Conservation (phyloP, 1,140 invertebrate genomes). For the Drosophila pachea region DNA sequence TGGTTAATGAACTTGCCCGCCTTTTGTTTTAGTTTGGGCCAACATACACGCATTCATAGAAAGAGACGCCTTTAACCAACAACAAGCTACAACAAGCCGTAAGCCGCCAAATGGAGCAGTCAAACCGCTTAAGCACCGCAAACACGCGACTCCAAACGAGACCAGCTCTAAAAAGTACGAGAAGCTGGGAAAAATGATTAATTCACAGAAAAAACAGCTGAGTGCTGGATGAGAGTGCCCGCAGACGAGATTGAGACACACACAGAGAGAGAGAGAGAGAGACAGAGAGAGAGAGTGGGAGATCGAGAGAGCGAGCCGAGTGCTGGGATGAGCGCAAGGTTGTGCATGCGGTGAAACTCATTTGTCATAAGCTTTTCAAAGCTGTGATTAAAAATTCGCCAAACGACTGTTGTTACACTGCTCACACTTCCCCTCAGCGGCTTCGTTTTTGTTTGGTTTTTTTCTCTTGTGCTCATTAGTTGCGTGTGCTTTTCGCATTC, state of each 20-base stretch:
- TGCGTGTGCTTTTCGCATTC: conserved; percentile 14
- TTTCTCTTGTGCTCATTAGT: conserved; percentile 34
- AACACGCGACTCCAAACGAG: conserved; percentile 59
- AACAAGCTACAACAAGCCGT: conserved; percentile 1
- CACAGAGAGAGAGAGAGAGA: neutral
- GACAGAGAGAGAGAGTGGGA: conserved; percentile 3
- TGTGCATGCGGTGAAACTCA: conserved; percentile 14
- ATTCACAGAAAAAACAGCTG: conserved; percentile 33
- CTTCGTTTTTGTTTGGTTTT: neutral
- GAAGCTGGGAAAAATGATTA: neutral
- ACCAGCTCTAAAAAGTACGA: conserved; percentile 37
- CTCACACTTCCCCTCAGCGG: neutral
- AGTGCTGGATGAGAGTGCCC: conserved; percentile 2
- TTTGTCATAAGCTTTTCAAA: conserved; percentile 25
- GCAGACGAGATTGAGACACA: conserved; percentile 3
- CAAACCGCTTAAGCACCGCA: conserved; percentile 54
- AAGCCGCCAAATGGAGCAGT: conserved; percentile 53
- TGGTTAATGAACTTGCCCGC: conserved; percentile 66
- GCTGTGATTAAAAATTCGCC: conserved; percentile 18
- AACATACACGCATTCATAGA: conserved; percentile 11
- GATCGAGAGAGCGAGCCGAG: neutral
- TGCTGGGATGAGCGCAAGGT: neutral
- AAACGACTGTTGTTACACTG: conserved; percentile 1
- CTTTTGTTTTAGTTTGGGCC: conserved; percentile 38
- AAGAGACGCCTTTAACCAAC: conserved; percentile 23